Conservation (phyloP, 23 tunicate species). For the Aplidium turbinatum region DNA sequence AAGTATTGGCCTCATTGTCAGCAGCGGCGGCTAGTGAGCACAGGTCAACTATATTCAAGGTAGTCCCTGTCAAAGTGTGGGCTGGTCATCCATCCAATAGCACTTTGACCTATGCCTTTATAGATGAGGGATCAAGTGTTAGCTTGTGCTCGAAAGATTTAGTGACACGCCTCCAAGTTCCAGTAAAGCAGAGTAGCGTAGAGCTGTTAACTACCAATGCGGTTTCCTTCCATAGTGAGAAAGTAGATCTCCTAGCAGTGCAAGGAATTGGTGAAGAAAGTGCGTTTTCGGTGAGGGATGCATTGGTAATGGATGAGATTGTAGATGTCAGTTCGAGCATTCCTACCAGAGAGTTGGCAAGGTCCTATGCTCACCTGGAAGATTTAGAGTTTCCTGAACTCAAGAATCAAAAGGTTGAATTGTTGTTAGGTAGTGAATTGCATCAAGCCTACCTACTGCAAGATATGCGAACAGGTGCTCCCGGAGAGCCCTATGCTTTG, state of each 20-base stretch:
- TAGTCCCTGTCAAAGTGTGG: not conserved
- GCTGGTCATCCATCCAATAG: not conserved
- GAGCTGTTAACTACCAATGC: not conserved
- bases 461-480: too few relatives aligned
- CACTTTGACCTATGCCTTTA: not conserved
- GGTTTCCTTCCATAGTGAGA: not conserved
- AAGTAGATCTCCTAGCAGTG: too few relatives aligned
- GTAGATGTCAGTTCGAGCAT: not conserved
- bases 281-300: not conserved
- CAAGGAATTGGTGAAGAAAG: not conserved
- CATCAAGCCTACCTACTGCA: too few relatives aligned
- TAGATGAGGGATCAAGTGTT: too few relatives aligned
- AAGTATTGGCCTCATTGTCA: not conserved
- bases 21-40: not conserved
- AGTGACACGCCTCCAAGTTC: not conserved
- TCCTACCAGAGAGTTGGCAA: not conserved
- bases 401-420: not conserved
- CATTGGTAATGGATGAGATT: not conserved
- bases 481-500: too few relatives aligned
- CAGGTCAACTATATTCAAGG: too few relatives aligned
- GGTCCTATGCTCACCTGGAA: not conserved
- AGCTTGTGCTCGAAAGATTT: too few relatives aligned
- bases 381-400: not conserved
- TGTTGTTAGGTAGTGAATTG: not conserved
- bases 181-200: not conserved